A percentile compares a stretch with the other conserved stretches of the same genome.
Evolutionary conservation across 1,140 invertebrate species (phyloP).

Genomic region (Drosophila bipectinata): DNA sequence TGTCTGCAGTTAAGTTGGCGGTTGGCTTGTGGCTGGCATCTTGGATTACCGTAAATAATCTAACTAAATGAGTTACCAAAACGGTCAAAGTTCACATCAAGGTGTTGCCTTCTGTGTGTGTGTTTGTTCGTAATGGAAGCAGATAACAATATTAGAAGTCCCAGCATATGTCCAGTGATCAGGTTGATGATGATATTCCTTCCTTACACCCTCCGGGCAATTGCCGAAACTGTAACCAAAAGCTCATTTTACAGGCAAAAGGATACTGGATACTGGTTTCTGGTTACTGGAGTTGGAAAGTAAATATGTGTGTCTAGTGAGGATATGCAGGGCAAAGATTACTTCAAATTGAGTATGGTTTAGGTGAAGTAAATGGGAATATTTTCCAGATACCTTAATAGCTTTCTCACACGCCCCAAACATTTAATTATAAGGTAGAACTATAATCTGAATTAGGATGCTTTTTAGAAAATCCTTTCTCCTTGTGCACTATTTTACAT

Average conservation of each 20-base stretch:
- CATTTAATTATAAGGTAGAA: not conserved
- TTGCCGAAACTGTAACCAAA: slow-evolving; percentile 48
- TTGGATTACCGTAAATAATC: slow-evolving; percentile 81
- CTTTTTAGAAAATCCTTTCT: not conserved
- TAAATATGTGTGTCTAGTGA: slow-evolving; percentile 11
- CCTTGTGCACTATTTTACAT: not conserved
- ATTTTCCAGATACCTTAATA: slow-evolving; percentile 10
- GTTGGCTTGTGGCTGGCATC: slow-evolving; percentile 71
- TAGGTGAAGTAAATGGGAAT: slow-evolving; percentile 27
- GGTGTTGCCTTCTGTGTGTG: slow-evolving; percentile 54
- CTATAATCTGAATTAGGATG: not conserved
- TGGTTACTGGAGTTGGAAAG: not conserved
- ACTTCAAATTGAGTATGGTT: slow-evolving; percentile 37
- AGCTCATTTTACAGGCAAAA: slow-evolving; percentile 46
- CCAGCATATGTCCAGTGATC: slow-evolving; percentile 53
- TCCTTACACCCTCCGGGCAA: slow-evolving; percentile 30
- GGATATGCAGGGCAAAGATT: slow-evolving; percentile 44
- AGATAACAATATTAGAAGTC: slow-evolving; percentile 58
- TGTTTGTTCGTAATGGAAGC: slow-evolving; percentile 35
- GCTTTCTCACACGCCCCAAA: not conserved
- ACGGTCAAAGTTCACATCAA: slow-evolving; percentile 76
- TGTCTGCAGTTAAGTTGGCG: slow-evolving; percentile 65
- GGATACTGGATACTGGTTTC: not conserved
- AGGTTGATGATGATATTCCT: slow-evolving; percentile 45
- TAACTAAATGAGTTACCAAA: slow-evolving; percentile 80